Base-by-base conservation (phyloP, 1,140 invertebrate species). In the Lineus longissimus region DNA sequence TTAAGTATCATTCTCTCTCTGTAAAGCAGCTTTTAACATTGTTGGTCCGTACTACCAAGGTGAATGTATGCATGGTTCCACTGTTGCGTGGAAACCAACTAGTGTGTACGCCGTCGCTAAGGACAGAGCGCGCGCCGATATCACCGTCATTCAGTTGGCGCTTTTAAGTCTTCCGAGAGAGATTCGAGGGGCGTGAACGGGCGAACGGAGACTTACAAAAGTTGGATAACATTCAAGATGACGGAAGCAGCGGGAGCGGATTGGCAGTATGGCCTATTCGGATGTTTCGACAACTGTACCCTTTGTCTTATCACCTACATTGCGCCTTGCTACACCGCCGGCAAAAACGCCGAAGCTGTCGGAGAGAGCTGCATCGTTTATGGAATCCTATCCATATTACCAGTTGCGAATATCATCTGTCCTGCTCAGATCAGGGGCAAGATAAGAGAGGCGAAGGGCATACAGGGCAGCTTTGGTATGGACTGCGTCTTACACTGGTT, bases 301-400 rank as follows among this genome's bases (percentile, higher is more conserved):
- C 27, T 79, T 6, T 79, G 75, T 61, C 59, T 76, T 41, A 69
- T 78, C 54, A 73, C 75, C 4, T 78, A 73, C 59, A 72, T 77
- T 41, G 63, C 72, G 30, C 76, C 76, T 15, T 78, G 76, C 55
- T 63, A 70, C 43, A 73, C 72, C 1, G 69, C 68, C 27, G 76
- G 76, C 9, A 70, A 73, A 58, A 75, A 71, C 60, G 76, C 76
- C 4, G 74, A 77, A 55, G 67, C 71, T 1, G 71, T 76, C 1
- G 76, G 76, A 19, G 70, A 76, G 31, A 67, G 59, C 41, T 78
- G 76, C 45, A 61, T 58, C n/a, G 23, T 75, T 6, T 72, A 70
- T 55, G 76, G 74, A 15, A 64, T 69, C 54, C 61, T 75, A 4
- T 59, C 67, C 11, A 58, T 71, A 2, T 25, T 69, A 11, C 36